Percentiles rank a stretch among this genome's conserved stretches.
These are phyloP conservation scores for Liopterus haemorrhoidalis DNA, from an alignment of 2,888 invertebrate genomes.

Conservation along the genomic window DNA sequence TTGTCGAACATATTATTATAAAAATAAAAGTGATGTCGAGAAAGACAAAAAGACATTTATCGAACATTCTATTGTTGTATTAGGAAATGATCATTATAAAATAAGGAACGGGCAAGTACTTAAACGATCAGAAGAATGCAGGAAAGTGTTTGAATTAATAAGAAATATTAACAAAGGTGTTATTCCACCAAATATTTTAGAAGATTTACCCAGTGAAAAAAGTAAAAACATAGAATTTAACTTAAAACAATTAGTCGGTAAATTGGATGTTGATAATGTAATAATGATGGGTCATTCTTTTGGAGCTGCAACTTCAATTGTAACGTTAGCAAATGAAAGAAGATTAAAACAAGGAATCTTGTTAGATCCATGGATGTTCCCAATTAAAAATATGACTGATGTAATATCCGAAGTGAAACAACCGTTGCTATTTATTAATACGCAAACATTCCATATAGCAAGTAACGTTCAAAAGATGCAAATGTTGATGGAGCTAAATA, in stretches of 20 bases:
- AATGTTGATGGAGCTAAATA: slow-evolving; percentile 37
- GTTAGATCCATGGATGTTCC: slow-evolving; percentile 59
- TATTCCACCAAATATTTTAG: slow-evolving; percentile 47
- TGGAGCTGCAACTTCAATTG: slow-evolving; percentile 57
- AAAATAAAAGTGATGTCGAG: slow-evolving; percentile 40
- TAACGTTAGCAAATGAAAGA: slow-evolving; percentile 49
- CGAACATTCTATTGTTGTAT: slow-evolving; percentile 38
- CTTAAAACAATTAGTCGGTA: slow-evolving; percentile 41
- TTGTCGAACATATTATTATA: slow-evolving; percentile 47
- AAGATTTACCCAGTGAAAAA: slow-evolving; percentile 34
- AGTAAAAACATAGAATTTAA: slow-evolving; percentile 34
- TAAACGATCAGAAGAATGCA: slow-evolving; percentile 49
- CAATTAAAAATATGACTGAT: slow-evolving; percentile 48
- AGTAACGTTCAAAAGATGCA: slow-evolving; percentile 50
- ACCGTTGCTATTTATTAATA: slow-evolving; percentile 53
- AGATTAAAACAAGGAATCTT: slow-evolving; percentile 50
- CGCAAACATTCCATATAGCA: slow-evolving; percentile 53
- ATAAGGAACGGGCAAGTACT: slow-evolving; percentile 42
- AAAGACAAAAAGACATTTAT: slow-evolving; percentile 40
- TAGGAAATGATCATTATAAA: slow-evolving; percentile 43
- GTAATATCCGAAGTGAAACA: slow-evolving; percentile 44
- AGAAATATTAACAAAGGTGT: slow-evolving; percentile 47
- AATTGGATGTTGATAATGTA: slow-evolving; percentile 46
- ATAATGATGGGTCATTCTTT: slow-evolving; percentile 60
- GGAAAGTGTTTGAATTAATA: slow-evolving; percentile 48